Evolutionary conservation across 2,797 vertebrate genomes (phyloP).

Genomic region (Merluccius polli): DNA sequence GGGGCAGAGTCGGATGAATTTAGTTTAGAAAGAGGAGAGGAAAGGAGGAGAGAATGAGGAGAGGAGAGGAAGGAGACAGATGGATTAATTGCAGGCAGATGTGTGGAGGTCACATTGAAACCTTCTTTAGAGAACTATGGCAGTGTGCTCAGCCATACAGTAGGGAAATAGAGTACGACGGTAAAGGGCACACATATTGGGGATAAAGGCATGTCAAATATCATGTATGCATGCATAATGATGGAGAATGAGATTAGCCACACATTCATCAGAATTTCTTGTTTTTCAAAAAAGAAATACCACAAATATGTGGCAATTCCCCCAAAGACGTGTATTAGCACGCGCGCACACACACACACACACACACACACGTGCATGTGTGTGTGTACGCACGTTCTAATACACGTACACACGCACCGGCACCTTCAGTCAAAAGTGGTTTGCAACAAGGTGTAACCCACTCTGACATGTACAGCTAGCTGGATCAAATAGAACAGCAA

Average conservation of each 20-base stretch:
- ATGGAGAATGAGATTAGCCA: not conserved
- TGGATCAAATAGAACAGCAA: slow-evolving; percentile 40
- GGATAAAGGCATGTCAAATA: not conserved
- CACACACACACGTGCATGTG: not conserved
- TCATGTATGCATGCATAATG: not conserved
- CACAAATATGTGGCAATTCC: not conserved
- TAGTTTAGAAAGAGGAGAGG: slow-evolving; percentile 2
- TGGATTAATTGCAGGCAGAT: not conserved
- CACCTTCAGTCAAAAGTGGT: not conserved
- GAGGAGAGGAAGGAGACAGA: not conserved
- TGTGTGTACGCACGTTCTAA: no score
- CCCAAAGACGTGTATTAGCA: not conserved
- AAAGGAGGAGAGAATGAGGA: slow-evolving; percentile 11
- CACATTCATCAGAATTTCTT: not conserved
- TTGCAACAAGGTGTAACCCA: slow-evolving; percentile 10
- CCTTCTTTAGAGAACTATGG: not conserved
- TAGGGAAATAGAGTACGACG: not conserved
- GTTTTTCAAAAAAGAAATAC: not conserved
- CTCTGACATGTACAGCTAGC: slow-evolving; percentile 28
- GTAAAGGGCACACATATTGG: not conserved
- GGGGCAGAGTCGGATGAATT: slow-evolving; percentile 29
- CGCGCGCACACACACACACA: not conserved
- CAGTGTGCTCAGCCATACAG: not conserved
- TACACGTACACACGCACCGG: not conserved
- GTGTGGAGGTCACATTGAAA: not conserved